A percentile compares a stretch with the other conserved stretches of the same genome.
These are phyloP conservation scores for Alethe diademata DNA, from an alignment of 2,113 vertebrate species.

Conservation along the genomic window DNA sequence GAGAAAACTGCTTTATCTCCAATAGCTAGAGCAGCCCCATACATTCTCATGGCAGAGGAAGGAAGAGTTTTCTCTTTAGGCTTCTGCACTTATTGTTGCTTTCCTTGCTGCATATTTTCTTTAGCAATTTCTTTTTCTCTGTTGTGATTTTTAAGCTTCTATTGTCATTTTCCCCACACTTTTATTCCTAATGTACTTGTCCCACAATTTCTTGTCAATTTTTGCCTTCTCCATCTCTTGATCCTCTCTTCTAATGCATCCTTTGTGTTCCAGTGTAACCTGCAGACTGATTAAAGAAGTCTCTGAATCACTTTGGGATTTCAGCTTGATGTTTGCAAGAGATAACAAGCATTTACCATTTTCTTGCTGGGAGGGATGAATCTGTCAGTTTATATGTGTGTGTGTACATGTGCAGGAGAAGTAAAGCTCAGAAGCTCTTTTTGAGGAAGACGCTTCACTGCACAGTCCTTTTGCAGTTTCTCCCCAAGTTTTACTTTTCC, in stretches of 20 bases:
- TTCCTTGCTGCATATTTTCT: background rate
- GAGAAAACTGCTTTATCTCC: background rate
- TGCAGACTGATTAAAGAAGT: background rate
- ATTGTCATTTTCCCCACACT: background rate
- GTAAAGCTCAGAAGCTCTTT: background rate
- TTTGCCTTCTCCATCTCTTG: background rate
- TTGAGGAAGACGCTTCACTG: background rate
- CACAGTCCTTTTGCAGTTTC: background rate
- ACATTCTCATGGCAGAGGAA: background rate
- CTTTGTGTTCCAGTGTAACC: background rate
- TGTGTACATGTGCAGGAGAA: background rate
- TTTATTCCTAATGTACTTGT: background rate
- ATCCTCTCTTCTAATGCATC: background rate
- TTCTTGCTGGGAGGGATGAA: background rate
- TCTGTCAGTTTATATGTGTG: background rate
- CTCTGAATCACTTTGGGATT: constrained; percentile 1
- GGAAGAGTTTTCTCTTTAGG: background rate
- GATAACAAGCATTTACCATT: background rate
- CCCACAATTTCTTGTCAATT: background rate
- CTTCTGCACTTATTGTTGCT: background rate
- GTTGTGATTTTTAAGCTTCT: background rate
- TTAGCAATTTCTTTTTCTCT: background rate
- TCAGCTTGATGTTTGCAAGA: constrained; percentile 7
- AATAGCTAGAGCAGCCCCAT: background rate
- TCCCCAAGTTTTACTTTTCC: background rate